These are phyloP conservation scores for Prietella phreatophila DNA, from an alignment of 2,113 vertebrate genomes.

Conservation along the genomic window DNA sequence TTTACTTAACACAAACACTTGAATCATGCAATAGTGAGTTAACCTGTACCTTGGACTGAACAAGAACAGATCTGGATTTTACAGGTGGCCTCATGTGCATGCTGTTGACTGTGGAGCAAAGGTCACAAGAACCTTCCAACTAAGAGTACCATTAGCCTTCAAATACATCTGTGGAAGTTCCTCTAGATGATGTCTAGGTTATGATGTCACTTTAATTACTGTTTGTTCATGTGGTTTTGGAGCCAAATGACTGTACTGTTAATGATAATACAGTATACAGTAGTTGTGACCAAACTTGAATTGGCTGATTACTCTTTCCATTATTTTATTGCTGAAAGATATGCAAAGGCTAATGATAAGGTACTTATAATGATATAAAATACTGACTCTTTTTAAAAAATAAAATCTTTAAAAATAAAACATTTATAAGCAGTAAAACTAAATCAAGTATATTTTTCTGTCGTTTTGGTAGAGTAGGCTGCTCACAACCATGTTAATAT, in stretches of 20 bases:
- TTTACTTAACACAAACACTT: not conserved
- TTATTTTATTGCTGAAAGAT: not conserved
- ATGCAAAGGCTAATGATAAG: not conserved
- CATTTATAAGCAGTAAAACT: not conserved
- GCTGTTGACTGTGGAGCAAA: conserved; percentile 39
- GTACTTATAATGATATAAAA: no score
- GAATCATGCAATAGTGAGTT: conserved; percentile 10
- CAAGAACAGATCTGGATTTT: conserved; percentile 24
- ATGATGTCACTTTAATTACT: conserved; percentile 8
- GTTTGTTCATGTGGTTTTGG: not conserved
- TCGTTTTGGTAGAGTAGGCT: not conserved
- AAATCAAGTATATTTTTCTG: not conserved
- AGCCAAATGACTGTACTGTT: not conserved
- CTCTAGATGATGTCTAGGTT: not conserved
- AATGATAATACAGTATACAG: not conserved
- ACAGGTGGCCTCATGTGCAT: conserved; percentile 22
- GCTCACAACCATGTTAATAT: not conserved
- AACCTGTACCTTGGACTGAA: conserved; percentile 36
- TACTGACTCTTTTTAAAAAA: not conserved
- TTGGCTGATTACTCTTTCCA: not conserved
- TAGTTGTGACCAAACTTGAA: not conserved
- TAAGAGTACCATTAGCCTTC: conserved; percentile 8
- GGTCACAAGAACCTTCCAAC: conserved; percentile 32
- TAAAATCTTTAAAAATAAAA: not conserved
- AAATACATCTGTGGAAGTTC: not conserved